These are phyloP conservation scores for Phallusia fumigata DNA, from an alignment of 23 tunicate genomes.

Conservation along the genomic window DNA sequence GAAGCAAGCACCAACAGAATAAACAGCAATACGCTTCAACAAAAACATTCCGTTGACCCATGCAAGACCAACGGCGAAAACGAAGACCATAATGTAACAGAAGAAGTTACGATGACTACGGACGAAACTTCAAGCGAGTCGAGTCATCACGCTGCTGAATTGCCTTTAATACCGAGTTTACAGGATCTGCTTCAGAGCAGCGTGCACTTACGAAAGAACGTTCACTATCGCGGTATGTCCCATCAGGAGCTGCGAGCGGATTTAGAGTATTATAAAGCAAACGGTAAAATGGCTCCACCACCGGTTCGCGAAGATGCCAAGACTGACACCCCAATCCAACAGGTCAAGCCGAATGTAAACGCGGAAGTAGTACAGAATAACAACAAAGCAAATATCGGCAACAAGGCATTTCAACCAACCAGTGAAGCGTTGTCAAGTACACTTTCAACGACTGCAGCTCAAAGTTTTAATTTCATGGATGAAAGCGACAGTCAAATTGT, in stretches of 20 bases:
- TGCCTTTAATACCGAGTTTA: neutral
- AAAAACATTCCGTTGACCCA: too few relatives aligned
- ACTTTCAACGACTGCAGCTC: neutral
- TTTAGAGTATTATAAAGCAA: neutral
- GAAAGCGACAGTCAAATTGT: neutral
- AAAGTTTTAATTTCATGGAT: neutral
- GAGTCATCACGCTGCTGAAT: neutral
- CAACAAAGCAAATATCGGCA: neutral
- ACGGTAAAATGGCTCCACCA: conserved; percentile 7
- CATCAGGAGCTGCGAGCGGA: neutral
- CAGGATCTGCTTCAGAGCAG: neutral
- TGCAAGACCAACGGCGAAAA: too few relatives aligned
- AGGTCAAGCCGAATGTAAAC: neutral
- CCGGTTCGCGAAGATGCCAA: neutral
- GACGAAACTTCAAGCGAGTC: neutral
- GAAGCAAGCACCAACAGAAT: too few relatives aligned
- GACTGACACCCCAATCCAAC: neutral
- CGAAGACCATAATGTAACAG: too few relatives aligned
- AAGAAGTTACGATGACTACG: too few relatives aligned
- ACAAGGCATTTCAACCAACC: neutral
- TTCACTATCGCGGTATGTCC: neutral
- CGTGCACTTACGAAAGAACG: neutral
- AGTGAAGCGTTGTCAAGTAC: neutral
- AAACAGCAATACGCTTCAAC: too few relatives aligned
- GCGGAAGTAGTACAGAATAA: neutral